Percentiles rank a stretch among this genome's conserved stretches.
phyloP scores from a whole-genome alignment of 2,797 vertebrate genomes.

The Manis crassicaudata region DNA sequence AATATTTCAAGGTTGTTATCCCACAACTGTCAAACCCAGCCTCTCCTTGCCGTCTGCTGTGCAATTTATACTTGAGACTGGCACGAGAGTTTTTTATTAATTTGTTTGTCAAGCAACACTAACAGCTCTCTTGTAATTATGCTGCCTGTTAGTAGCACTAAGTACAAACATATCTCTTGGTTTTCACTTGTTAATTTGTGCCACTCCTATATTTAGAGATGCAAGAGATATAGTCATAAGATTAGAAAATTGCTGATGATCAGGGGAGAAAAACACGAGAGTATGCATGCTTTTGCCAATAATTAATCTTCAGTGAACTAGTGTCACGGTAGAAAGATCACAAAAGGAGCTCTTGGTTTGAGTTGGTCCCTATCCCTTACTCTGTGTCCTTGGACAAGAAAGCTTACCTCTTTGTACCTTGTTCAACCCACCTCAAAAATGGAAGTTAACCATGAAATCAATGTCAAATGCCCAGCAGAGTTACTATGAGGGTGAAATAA shows the following conservation, averaged over 20 bases:
- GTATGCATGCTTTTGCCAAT: not conserved
- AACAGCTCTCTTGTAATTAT: slow-evolving; percentile 70
- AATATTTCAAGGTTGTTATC: slow-evolving; percentile 78
- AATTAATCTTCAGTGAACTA: slow-evolving; percentile 6
- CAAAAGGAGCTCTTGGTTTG: not conserved
- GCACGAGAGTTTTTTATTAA: slow-evolving; percentile 63
- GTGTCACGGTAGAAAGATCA: not conserved
- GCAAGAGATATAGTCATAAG: slow-evolving; percentile 10
- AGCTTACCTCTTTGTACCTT: not conserved
- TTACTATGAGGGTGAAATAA: slow-evolving; percentile 8
- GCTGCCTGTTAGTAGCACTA: slow-evolving; percentile 67
- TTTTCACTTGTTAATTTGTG: slow-evolving; percentile 67
- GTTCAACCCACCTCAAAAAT: not conserved
- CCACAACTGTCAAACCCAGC: slow-evolving; percentile 59
- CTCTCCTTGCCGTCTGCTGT: slow-evolving; percentile 51
- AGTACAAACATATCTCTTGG: slow-evolving; percentile 61
- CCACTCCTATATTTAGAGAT: slow-evolving; percentile 47
- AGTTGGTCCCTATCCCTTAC: not conserved
- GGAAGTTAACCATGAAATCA: not conserved
- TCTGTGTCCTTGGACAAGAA: not conserved
- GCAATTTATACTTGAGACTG: slow-evolving; percentile 67
- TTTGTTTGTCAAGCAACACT: slow-evolving; percentile 72
- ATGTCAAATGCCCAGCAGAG: not conserved
- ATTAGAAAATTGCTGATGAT: slow-evolving; percentile 58
- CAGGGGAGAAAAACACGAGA: slow-evolving; percentile 7